A percentile compares a stretch with the other conserved stretches of the same genome.
These are phyloP conservation scores for Drosophila dunni DNA, from an alignment of 1,140 invertebrate species.

Conservation along the genomic window DNA sequence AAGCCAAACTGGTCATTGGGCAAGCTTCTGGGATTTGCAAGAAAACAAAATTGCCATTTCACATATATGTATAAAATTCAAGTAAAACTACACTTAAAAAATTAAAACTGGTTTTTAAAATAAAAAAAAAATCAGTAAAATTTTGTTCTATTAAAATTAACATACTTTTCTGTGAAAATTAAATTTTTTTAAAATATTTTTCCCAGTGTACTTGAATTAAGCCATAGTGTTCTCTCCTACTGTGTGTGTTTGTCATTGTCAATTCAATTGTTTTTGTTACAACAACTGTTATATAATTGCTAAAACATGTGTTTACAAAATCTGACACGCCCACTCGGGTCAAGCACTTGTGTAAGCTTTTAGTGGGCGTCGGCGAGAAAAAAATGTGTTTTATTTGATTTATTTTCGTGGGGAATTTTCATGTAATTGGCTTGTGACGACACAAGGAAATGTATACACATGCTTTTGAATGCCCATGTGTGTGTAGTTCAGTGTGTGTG, in stretches of 20 bases:
- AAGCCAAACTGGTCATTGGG: slow-evolving; percentile 56
- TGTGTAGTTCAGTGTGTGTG: slow-evolving; percentile 1
- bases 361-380: slow-evolving; percentile 7
- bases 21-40: slow-evolving; percentile 57
- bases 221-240: background rate
- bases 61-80: slow-evolving; percentile 4
- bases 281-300: slow-evolving; percentile 41
- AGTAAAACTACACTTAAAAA: no score
- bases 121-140: no score
- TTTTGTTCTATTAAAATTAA: no score
- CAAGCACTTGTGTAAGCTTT: slow-evolving; percentile 29
- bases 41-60: slow-evolving; percentile 59
- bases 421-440: slow-evolving; percentile 65
- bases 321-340: slow-evolving; percentile 37
- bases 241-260: background rate
- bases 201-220: background rate
- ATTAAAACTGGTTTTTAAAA: no score
- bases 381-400: slow-evolving; percentile 63
- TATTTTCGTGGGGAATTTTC: slow-evolving; percentile 71
- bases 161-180: no score
- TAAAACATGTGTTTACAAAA: slow-evolving; percentile 50
- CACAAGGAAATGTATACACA: slow-evolving; percentile 69
- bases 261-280: slow-evolving; percentile 37
- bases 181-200: no score
- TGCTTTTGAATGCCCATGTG: slow-evolving; percentile 34